Conservation (phyloP, 2,797 vertebrate genomes). For the Pangasius krempfi region DNA sequence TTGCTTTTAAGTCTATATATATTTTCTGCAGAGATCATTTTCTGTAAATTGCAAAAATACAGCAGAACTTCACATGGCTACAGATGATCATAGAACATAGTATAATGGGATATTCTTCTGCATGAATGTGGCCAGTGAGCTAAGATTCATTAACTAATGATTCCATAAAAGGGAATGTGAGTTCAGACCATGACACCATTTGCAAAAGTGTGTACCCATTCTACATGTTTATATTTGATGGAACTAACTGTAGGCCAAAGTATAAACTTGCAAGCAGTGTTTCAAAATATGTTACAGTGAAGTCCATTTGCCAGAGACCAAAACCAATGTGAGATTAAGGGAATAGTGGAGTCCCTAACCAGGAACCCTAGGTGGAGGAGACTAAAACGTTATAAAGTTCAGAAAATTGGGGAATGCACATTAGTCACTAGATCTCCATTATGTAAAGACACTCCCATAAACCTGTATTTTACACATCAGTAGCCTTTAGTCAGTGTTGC, state of each 20-base stretch:
- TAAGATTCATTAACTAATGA: slow-evolving; percentile 35
- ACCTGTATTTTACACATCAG: neutral
- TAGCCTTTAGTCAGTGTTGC: neutral
- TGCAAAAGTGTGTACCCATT: neutral
- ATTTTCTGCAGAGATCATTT: neutral
- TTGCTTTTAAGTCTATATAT: neutral
- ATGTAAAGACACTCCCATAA: neutral
- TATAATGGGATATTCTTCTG: neutral
- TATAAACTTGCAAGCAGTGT: neutral
- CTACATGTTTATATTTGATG: neutral
- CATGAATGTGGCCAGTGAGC: neutral
- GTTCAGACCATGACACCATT: neutral
- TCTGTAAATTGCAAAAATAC: neutral
- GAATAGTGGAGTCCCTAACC: neutral
- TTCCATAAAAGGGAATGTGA: slow-evolving; percentile 26
- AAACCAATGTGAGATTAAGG: neutral
- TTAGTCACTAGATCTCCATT: neutral
- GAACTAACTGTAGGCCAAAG: neutral
- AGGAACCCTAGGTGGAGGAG: neutral
- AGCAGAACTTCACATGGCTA: neutral
- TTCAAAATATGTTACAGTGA: neutral
- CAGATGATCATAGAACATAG: neutral
- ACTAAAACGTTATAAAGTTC: neutral
- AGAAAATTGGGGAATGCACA: neutral
- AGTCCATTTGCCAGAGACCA: neutral